Conservation (phyloP, 2,113 vertebrate genomes). For the Sphaerodactylus townsendi region DNA sequence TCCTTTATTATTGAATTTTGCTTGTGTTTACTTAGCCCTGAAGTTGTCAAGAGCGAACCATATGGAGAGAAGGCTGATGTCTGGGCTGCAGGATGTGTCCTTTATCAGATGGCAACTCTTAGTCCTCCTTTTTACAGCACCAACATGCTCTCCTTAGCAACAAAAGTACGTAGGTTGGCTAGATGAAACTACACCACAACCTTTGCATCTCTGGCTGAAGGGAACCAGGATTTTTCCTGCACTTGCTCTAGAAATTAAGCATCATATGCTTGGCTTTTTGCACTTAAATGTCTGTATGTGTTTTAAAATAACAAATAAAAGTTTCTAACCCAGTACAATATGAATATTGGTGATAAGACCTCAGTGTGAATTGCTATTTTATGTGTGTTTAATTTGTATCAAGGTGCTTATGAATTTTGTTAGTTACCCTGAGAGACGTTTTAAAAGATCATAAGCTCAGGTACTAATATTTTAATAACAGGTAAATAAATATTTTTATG, state of each 20-base stretch:
- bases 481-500: neutral
- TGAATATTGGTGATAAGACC: neutral
- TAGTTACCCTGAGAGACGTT: no score
- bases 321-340: neutral
- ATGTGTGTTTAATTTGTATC: no score
- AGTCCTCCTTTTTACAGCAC: constrained; percentile 86
- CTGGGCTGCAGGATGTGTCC: constrained; percentile 89
- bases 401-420: no score
- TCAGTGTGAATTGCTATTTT: neutral
- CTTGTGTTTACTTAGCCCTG: constrained; percentile 73
- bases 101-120: constrained; percentile 91
- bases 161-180: constrained; percentile 72
- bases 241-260: neutral
- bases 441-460: no score
- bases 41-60: constrained; percentile 87
- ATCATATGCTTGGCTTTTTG: neutral
- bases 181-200: neutral
- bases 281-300: no score
- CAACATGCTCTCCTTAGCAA: constrained; percentile 89
- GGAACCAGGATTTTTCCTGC: neutral
- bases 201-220: neutral
- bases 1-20: neutral
- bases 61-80: constrained; percentile 91
- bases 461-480: no score
- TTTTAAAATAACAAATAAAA: neutral